Evolutionary conservation across 1,140 invertebrate genomes (phyloP).

Genomic region (Probaryconus sp.): DNA sequence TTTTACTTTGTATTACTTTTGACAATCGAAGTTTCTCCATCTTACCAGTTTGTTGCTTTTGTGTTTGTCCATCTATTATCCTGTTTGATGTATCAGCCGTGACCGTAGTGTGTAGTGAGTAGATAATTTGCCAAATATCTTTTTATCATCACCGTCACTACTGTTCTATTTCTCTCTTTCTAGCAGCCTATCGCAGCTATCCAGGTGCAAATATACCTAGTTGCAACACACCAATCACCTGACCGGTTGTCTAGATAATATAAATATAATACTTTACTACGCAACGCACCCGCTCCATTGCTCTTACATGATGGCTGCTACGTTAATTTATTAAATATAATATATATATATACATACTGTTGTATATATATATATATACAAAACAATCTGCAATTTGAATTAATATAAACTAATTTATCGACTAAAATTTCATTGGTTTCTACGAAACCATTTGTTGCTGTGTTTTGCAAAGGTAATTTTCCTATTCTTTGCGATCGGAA

Average conservation of each 20-base stretch:
- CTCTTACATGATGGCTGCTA: background rate
- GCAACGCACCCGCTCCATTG: conserved; percentile 61
- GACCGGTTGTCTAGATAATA: conserved; percentile 72
- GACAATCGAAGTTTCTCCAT: conserved; percentile 52
- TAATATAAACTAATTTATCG: too few species aligned
- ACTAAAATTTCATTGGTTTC: too few species aligned
- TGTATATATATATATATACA: too few species aligned
- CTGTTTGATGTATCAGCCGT: conserved; percentile 74
- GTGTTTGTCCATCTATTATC: conserved; percentile 75
- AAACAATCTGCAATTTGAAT: too few species aligned
- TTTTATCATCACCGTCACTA: conserved; percentile 78
- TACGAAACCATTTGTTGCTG: too few species aligned
- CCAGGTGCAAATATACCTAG: conserved; percentile 78
- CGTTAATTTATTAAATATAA: conserved; percentile 6
- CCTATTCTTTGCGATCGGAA: conserved; percentile 25
- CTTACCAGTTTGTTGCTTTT: conserved; percentile 75
- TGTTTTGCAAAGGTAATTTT: conserved; percentile 27
- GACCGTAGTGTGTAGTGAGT: conserved; percentile 76
- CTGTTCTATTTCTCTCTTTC: conserved; percentile 79
- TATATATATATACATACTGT: conserved; percentile 3
- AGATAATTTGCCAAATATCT: conserved; percentile 76
- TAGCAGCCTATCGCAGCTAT: conserved; percentile 79
- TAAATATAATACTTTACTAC: conserved; percentile 58
- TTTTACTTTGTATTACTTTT: conserved; percentile 56
- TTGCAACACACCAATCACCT: conserved; percentile 78